Evolutionary conservation across 1,140 invertebrate genomes (phyloP), one percentile per base, ranked within the genome.

Genomic region (Aphelinus atriplicis): DNA sequence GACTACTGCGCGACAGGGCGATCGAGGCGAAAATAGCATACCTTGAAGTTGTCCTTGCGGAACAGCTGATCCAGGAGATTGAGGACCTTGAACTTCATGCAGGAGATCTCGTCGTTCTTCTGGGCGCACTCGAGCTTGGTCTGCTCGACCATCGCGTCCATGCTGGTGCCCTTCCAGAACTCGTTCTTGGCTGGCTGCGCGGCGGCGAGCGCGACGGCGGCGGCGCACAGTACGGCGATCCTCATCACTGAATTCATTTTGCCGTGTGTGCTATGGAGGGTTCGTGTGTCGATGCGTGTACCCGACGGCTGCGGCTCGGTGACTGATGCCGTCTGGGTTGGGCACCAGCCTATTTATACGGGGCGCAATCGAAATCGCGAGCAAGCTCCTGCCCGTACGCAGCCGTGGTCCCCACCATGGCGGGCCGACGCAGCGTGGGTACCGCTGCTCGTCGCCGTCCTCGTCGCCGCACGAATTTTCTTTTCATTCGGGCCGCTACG

Each of bases 21-120:
- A 26, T 26, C 26, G 26, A 26, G 26, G 26, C 26, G 26, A 26
- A 55, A 26, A 64, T 51, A 6, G 9, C 83, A 84, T 89, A 93
- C 94, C 91, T 94, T 91, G 85, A 92, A 93, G 73, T 90, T 91
- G 80, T 95, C 94, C 86, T 94, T 94, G 83, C 92, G 92, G 85
- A 94, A 91, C 78, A 95, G 90, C 82, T 91, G 91, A 83, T 95
- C 93, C 80, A 95, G 86, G 63, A 95, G 90, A 67, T 92, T 92
- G 84, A 94, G 91, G 63, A 94, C 91, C 81, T 94, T 94, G 86
- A 92, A 94, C 85, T 95, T 95, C 85, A 95, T 92, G 87, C 94
- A 95, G 46, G 93, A 91, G 58, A 94, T 90, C 5, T 93, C 92
- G 82, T 95, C 94, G 80, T 93, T 93, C 67, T 93, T 92, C 72